Conservation (phyloP, 2,113 vertebrate genomes). For the Strix aluco region DNA sequence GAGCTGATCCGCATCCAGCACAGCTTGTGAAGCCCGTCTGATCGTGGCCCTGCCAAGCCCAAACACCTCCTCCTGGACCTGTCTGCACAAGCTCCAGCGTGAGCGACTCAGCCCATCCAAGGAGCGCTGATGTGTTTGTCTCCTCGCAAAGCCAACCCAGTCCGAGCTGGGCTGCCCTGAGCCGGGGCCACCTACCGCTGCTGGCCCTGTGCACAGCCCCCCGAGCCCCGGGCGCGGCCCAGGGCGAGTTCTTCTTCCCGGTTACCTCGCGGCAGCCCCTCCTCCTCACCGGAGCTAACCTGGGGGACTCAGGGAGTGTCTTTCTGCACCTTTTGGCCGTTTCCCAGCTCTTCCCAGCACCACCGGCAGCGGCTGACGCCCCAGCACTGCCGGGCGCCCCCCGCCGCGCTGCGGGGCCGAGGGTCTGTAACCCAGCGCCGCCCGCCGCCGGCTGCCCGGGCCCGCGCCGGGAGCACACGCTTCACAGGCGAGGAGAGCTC, state of each 20-base stretch:
- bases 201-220: fast-evolving
- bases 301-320: fast-evolving
- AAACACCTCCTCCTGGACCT: fast-evolving
- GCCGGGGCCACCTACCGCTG: background rate
- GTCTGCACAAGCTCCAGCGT: no score
- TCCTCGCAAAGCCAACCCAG: background rate
- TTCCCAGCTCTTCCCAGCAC: background rate
- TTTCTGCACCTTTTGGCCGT: background rate
- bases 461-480: background rate
- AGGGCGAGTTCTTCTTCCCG: fast-evolving
- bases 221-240: fast-evolving
- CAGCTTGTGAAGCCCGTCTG: background rate
- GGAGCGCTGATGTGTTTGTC: fast-evolving
- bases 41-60: fast-evolving
- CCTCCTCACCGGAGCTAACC: background rate
- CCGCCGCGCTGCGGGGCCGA: background rate
- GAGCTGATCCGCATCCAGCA: fast-evolving
- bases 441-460: background rate
- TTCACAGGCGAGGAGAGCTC: no score
- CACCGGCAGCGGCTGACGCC: background rate
- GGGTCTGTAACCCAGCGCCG: background rate
- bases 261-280: background rate
- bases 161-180: background rate
- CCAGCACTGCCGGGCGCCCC: background rate
- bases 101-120: background rate